Base-by-base conservation (phyloP, 2,888 invertebrate genomes). In the Lottia gigantea region DNA sequence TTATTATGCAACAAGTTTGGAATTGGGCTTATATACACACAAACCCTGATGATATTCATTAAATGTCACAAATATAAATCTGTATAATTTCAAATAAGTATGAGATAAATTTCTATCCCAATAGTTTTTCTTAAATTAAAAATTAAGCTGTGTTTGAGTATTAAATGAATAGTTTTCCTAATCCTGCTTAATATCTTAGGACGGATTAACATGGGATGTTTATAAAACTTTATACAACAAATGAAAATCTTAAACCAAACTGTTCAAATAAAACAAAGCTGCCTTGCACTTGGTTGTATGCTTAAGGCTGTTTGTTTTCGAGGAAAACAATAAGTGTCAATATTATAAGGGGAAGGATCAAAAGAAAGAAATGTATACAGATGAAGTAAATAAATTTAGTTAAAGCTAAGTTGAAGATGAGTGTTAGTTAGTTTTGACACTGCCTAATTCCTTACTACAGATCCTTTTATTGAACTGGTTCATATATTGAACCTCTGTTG, bases 231-330 rank as follows among this genome's bases (percentile, higher is more conserved):
- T 71, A 23, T 46, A 46, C 25, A 66, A 71, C 71, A 62, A 71
- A 62, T 66, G 67, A 64, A 66, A 67, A 26, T 62, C 46, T 26
- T 19, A 16, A 25, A 55, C 55, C 19, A 46, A 63, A 23, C 49
- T 63, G 46, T 65, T 26, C 67, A 67, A 71, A 71, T 55, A 71
- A 62, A 67, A 67, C 64, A 64, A 66, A 61, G 46, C 46, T 67
- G 64, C 67, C 71, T 64, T 71, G 64, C 71, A 71, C 67, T 71
- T 67, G 61, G 64, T 55, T 67, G 64, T 67, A 47, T 67, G 45
- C 25, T 45, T 62, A 55, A 26, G 26, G 65, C 46, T 62, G 61
- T 66, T 62, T 70, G 71, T 67, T 23, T 64, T 46, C 26, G 64
- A 26, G 67, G 67, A 67, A 49, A 71, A 71, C 71, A 71, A 67